phyloP scores from a whole-genome alignment of 2,797 vertebrate genomes.

The Vireo griseus region DNA sequence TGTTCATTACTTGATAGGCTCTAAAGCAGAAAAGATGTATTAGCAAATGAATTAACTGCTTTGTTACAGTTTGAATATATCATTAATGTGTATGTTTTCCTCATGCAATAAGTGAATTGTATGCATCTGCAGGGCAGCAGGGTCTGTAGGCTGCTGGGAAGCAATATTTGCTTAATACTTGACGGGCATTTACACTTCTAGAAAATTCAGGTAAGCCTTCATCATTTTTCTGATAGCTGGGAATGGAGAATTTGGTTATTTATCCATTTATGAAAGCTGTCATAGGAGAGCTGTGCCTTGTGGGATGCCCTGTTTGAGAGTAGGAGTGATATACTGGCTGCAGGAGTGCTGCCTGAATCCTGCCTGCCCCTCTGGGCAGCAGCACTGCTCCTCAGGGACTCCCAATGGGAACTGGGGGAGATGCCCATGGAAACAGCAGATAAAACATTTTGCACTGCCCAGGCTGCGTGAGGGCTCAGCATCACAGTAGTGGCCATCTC shows the following conservation, averaged over 20 bases:
- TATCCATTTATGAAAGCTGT: not conserved
- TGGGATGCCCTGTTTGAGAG: not conserved
- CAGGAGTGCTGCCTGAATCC: not conserved
- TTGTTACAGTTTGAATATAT: constrained; percentile 56
- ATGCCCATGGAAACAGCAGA: not conserved
- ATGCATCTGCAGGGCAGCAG: not conserved
- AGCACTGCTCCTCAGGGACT: not conserved
- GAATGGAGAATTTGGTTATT: not conserved
- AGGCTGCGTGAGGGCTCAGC: not conserved
- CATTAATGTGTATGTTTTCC: constrained; percentile 45
- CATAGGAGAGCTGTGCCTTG: not conserved
- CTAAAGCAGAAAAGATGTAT: constrained; percentile 59
- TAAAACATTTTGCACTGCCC: rapidly evolving
- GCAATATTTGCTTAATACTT: not conserved
- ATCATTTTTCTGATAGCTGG: not conserved
- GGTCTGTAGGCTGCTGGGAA: not conserved
- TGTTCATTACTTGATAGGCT: constrained; percentile 58
- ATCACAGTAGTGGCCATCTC: rapidly evolving
- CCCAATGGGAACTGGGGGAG: rapidly evolving
- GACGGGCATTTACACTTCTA: not conserved
- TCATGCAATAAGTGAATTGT: not conserved
- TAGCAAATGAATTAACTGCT: constrained; percentile 65
- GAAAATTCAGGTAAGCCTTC: not conserved
- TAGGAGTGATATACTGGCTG: rapidly evolving
- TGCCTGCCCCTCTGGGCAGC: not conserved